These are phyloP conservation scores for Thryonomys swinderianus DNA, from an alignment of 2,113 vertebrate genomes.

Conservation along the genomic window DNA sequence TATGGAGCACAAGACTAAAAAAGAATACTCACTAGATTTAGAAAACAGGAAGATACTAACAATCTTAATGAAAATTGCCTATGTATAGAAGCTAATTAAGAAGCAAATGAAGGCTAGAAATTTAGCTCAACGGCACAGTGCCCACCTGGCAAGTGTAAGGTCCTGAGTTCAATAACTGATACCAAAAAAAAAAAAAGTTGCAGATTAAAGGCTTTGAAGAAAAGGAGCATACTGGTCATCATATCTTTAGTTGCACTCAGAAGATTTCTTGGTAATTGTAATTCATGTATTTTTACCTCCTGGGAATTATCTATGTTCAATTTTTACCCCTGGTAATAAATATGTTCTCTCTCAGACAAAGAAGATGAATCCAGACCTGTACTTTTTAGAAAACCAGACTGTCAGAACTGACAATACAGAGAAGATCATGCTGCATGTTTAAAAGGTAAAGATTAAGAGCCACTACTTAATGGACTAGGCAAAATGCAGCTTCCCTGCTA, in stretches of 20 bases:
- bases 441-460: constrained; percentile 3
- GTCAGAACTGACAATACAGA: neutral
- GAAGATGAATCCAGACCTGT: neutral
- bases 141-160: too few species aligned
- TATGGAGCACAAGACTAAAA: neutral
- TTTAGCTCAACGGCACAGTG: too few species aligned
- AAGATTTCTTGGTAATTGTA: constrained; percentile 12
- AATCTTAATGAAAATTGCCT: neutral
- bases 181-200: neutral
- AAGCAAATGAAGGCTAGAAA: neutral
- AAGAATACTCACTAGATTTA: neutral
- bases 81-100: neutral
- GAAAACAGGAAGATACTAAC: neutral
- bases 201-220: constrained; percentile 10
- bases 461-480: neutral
- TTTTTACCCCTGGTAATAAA: constrained; percentile 2
- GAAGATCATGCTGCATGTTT: neutral
- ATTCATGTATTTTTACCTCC: neutral
- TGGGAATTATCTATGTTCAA: neutral
- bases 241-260: neutral
- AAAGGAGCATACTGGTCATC: neutral
- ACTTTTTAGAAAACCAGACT: constrained; percentile 14
- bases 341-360: constrained; percentile 17
- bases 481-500: neutral
- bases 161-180: too few species aligned